These are phyloP conservation scores for Acrocephalus scirpaceus DNA, from an alignment of 2,797 vertebrate species.

Conservation along the genomic window DNA sequence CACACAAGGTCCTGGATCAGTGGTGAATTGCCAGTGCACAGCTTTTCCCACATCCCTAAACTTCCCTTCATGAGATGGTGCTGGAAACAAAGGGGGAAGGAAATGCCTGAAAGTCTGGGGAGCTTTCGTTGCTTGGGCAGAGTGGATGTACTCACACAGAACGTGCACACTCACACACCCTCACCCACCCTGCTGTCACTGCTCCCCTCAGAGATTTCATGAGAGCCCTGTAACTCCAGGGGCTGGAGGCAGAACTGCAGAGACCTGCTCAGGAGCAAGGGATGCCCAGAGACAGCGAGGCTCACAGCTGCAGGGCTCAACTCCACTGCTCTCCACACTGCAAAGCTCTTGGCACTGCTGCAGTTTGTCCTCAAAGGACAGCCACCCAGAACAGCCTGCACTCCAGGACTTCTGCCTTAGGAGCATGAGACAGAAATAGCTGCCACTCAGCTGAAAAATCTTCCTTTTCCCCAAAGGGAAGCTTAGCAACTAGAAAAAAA, in stretches of 20 bases:
- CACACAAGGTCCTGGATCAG: background rate
- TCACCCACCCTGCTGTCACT: background rate
- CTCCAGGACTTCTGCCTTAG: background rate
- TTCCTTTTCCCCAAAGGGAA: background rate
- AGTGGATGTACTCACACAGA: background rate
- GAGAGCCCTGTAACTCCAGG: background rate
- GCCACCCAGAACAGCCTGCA: background rate
- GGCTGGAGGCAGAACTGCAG: background rate
- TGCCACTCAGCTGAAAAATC: background rate
- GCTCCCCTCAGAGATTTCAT: background rate
- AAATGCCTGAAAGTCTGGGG: background rate
- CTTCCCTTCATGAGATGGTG: background rate
- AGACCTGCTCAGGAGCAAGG: fast-evolving
- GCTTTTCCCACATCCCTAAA: background rate
- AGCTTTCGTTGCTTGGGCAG: background rate
- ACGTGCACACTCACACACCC: fast-evolving
- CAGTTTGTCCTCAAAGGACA: background rate
- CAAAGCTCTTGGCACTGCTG: background rate
- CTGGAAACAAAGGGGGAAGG: background rate
- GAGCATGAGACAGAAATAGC: background rate
- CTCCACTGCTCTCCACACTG: background rate
- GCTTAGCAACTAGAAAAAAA: background rate
- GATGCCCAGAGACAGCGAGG: background rate
- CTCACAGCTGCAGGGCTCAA: background rate
- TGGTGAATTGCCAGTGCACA: background rate